Evolutionary conservation across 1,140 invertebrate species (phyloP).

Genomic region (Drosophila subobscura): DNA sequence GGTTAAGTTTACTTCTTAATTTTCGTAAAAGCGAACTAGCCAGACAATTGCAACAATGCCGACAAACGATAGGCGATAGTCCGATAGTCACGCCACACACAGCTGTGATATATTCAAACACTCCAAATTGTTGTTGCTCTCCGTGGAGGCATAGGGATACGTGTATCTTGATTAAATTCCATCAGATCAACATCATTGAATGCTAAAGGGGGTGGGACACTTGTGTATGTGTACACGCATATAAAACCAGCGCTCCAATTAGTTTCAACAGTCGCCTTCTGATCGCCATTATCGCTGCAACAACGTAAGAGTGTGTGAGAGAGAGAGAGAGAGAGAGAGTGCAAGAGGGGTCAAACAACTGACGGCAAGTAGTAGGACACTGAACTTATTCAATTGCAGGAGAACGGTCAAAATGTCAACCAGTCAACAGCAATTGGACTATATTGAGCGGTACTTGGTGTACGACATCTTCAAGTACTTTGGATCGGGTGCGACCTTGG

Average conservation of each 20-base stretch:
- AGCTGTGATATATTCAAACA: slow-evolving; percentile 17
- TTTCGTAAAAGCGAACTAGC: too few species aligned
- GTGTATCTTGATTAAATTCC: slow-evolving; percentile 12
- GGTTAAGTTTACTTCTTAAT: too few species aligned
- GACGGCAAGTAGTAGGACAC: not conserved
- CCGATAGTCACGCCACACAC: not conserved
- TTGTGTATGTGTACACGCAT: not conserved
- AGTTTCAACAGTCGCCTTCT: not conserved
- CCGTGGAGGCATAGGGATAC: not conserved
- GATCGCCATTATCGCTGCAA: not conserved
- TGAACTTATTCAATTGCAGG: slow-evolving; percentile 4
- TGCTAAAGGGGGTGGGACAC: not conserved
- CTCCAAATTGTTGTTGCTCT: not conserved
- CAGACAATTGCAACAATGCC: not conserved
- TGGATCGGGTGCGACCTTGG: slow-evolving; percentile 36
- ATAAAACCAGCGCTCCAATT: not conserved
- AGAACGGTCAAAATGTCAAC: slow-evolving; percentile 49
- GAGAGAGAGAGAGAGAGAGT: not conserved
- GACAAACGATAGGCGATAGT: not conserved
- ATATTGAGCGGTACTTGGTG: slow-evolving; percentile 64
- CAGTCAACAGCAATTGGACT: slow-evolving; percentile 61
- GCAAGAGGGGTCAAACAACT: not conserved
- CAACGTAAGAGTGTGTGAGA: too few species aligned
- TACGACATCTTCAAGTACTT: slow-evolving; percentile 68
- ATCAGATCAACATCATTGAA: not conserved